Conservation (phyloP, 2,113 vertebrate species). For the Nothoprocta pentlandii region DNA sequence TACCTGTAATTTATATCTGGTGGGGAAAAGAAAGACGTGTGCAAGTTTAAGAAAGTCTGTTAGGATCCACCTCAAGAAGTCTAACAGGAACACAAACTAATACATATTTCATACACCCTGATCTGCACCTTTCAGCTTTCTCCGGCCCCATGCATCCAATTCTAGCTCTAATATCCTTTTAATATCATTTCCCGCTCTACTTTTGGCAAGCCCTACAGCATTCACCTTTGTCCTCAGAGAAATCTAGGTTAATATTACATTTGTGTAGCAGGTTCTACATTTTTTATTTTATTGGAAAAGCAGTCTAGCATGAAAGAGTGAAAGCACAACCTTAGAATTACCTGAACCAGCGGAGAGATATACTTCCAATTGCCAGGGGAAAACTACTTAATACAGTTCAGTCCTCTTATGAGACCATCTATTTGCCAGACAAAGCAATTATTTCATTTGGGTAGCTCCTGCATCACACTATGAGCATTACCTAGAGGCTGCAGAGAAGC, state of each 20-base stretch:
- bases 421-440: constrained; percentile 67
- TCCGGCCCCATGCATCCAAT: constrained; percentile 29
- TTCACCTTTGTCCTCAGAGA: constrained; percentile 75
- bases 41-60: constrained; percentile 14
- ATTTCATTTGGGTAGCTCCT: constrained; percentile 59
- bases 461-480: not conserved
- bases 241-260: constrained; percentile 88
- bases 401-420: constrained; percentile 69
- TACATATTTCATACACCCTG: constrained; percentile 44
- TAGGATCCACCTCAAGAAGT: constrained; percentile 43
- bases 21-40: not conserved
- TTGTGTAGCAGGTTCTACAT: constrained; percentile 81
- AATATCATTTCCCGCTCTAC: constrained; percentile 77
- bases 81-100: constrained; percentile 48
- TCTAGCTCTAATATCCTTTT: constrained; percentile 77
- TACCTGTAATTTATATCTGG: fast-evolving
- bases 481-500: not conserved
- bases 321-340: constrained; percentile 80
- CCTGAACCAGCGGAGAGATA: constrained; percentile 76
- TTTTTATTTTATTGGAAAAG: constrained; percentile 89
- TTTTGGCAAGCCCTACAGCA: constrained; percentile 70
- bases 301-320: constrained; percentile 82
- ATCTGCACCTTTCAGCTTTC: constrained; percentile 20
- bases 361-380: constrained; percentile 45
- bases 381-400: constrained; percentile 71